phyloP scores from a whole-genome alignment of 1,140 invertebrate genomes.

The Drosophila malerkotliana region DNA sequence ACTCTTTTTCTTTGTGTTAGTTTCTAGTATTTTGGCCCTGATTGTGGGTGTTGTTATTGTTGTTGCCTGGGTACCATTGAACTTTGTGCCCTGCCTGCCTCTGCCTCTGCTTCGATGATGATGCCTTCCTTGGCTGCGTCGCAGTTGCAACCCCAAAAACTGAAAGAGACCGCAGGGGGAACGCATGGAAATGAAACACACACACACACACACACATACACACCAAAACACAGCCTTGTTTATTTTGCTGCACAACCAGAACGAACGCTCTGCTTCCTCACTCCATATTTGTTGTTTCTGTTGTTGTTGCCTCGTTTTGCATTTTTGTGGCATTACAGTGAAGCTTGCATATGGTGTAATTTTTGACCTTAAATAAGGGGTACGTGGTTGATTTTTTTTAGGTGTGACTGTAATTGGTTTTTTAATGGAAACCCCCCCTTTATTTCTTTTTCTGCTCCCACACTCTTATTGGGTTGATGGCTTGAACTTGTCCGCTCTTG shows the following conservation, averaged over 20 bases:
- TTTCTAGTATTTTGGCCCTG: slow-evolving; percentile 8
- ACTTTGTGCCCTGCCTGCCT: slow-evolving; percentile 58
- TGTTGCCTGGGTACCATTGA: slow-evolving; percentile 72
- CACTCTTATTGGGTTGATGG: slow-evolving; percentile 7
- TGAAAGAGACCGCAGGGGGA: slow-evolving; percentile 32
- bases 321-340: slow-evolving; percentile 36
- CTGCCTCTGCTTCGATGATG: slow-evolving; percentile 23
- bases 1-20: too few species aligned
- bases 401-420: slow-evolving; percentile 10
- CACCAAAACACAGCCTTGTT: slow-evolving; percentile 23
- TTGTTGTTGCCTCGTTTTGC: slow-evolving; percentile 24
- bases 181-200: slow-evolving; percentile 64
- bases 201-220: slow-evolving; percentile 11
- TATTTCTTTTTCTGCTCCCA: slow-evolving; percentile 11
- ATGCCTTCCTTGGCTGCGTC: neutral
- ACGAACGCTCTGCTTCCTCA: slow-evolving; percentile 18
- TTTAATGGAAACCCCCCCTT: neutral
- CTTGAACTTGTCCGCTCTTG: slow-evolving; percentile 52
- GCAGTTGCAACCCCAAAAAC: slow-evolving; percentile 63
- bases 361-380: too few species aligned
- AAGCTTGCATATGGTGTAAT: neutral
- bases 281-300: neutral
- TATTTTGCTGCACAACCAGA: slow-evolving; percentile 52
- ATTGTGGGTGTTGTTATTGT: slow-evolving; percentile 28
- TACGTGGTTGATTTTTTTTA: neutral